phyloP scores from a whole-genome alignment of 2,888 invertebrate genomes.

The Coleophora deauratella region DNA sequence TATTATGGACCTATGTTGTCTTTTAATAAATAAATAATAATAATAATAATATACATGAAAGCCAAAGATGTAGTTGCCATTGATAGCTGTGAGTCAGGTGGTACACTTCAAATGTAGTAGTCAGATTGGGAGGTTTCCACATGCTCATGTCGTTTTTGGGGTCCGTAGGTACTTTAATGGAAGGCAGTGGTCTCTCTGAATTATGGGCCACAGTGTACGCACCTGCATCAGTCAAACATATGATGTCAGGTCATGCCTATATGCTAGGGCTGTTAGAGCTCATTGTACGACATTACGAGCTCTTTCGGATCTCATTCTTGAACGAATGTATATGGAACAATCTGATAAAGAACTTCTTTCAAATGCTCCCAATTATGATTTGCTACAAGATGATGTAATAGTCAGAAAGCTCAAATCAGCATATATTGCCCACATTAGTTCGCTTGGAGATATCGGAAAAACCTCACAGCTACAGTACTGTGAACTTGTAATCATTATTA shows the following conservation, averaged over 20 bases:
- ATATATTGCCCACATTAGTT: conserved; percentile 12
- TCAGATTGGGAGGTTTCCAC: conserved; percentile 32
- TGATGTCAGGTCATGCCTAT: conserved; percentile 29
- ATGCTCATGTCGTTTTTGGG: conserved; percentile 30
- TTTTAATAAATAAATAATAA: too few relatives aligned
- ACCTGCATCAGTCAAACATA: conserved; percentile 23
- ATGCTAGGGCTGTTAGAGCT: conserved; percentile 23
- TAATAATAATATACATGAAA: too few relatives aligned
- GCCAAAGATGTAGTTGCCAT: conserved; percentile 23
- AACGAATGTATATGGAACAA: conserved; percentile 18
- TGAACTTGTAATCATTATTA: conserved; percentile 23
- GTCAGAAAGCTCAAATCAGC: conserved; percentile 11
- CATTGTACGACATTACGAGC: conserved; percentile 21
- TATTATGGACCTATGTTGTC: too few relatives aligned
- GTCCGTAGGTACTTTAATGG: conserved; percentile 27
- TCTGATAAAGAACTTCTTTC: conserved; percentile 13
- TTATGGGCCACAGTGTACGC: conserved; percentile 12
- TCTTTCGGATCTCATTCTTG: conserved; percentile 20
- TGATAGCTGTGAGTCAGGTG: conserved; percentile 13
- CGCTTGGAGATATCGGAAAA: conserved; percentile 15
- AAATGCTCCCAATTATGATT: conserved; percentile 14
- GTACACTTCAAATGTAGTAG: conserved; percentile 17
- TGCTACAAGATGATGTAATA: conserved; percentile 14
- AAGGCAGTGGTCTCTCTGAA: conserved; percentile 20
- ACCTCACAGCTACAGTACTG: conserved; percentile 18